Evolutionary conservation across 2,888 invertebrate genomes (phyloP).

Genomic region (Furcula furcula): DNA sequence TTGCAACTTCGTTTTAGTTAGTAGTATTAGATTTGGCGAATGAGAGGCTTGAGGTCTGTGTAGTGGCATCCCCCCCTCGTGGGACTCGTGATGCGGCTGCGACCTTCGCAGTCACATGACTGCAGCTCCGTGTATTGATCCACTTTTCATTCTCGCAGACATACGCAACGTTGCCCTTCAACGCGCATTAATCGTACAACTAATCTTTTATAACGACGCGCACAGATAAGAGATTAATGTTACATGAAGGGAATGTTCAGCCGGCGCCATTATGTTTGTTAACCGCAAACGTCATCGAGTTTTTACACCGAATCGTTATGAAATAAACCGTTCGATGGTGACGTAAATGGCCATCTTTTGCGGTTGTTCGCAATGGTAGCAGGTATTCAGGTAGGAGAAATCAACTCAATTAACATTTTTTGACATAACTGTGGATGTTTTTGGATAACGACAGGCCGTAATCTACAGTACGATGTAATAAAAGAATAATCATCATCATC

Average conservation of each 20-base stretch:
- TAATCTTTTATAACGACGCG: constrained; percentile 16
- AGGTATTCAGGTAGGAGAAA: constrained; percentile 26
- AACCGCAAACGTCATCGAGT: constrained; percentile 11
- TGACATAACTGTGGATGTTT: constrained; percentile 6
- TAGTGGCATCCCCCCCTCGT: constrained; percentile 20
- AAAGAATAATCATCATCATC: no score
- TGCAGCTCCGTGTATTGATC: constrained; percentile 53
- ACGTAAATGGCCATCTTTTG: constrained; percentile 32
- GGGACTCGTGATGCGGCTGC: constrained; percentile 15
- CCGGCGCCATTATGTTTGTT: constrained; percentile 18
- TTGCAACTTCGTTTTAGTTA: no score
- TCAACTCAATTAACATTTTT: constrained; percentile 9
- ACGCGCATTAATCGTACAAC: constrained; percentile 26
- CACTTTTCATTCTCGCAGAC: constrained; percentile 46
- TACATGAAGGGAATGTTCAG: constrained; percentile 10
- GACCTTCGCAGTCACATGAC: constrained; percentile 66
- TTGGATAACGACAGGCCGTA: no score
- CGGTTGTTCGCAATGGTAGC: constrained; percentile 19
- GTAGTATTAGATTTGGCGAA: constrained; percentile 27
- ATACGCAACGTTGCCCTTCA: constrained; percentile 44
- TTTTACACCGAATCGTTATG: constrained; percentile 28
- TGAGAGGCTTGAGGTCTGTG: constrained; percentile 24
- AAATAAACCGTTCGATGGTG: constrained; percentile 27
- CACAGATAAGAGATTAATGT: constrained; percentile 16
- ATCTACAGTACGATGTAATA: no score